Evolutionary conservation across 2,888 invertebrate genomes (phyloP), one percentile per base, ranked within the genome.

Genomic region (Pyrrhia umbra): DNA sequence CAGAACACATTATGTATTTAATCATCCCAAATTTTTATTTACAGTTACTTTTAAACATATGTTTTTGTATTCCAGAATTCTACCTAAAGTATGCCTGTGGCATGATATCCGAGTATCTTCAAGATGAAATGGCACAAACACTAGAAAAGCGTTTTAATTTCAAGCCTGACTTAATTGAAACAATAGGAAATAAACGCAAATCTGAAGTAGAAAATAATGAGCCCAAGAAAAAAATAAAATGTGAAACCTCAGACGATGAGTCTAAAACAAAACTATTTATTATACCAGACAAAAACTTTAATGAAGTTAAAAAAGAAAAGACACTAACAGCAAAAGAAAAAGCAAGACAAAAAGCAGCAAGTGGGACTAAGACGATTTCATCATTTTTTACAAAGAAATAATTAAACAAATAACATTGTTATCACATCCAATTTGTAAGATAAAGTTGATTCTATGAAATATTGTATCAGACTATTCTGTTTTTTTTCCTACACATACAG

Each of bases 351-450:
- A 98, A 97, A 88, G 97, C 97, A 58, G 98, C 98, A 27, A 95
- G 96, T 81, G 97, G 97, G 51, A 97, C 97, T 25, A 98, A 97
- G 92, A 97, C 96, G 81, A 97, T 98, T 85, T 96, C 97, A 55
- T 96, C 97, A 30, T 98, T 97, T 92, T 98, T 98, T 87, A 96
- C 96, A 77, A 97, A 97, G 88, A 96, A 95, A 85, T 96, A 78
- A 79, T 49, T 8, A 6, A 34, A n/a, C 6, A 10, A 46, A 16
- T 23, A 16, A 6, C 21, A 10, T 30, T 18, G 5, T 62, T 60
- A 9, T 68, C 57, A 37, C n/a, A n/a, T n/a, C n/a, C n/a, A n/a
- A n/a, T n/a, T n/a, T n/a, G n/a, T n/a, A n/a, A n/a, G n/a, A n/a
- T n/a, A n/a, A n/a, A n/a, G n/a, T n/a, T n/a, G n/a, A n/a, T n/a